Evolutionary conservation across 92 coral and sea anemone genomes (phyloP).

Genomic region (Blastomussa wellsi): DNA sequence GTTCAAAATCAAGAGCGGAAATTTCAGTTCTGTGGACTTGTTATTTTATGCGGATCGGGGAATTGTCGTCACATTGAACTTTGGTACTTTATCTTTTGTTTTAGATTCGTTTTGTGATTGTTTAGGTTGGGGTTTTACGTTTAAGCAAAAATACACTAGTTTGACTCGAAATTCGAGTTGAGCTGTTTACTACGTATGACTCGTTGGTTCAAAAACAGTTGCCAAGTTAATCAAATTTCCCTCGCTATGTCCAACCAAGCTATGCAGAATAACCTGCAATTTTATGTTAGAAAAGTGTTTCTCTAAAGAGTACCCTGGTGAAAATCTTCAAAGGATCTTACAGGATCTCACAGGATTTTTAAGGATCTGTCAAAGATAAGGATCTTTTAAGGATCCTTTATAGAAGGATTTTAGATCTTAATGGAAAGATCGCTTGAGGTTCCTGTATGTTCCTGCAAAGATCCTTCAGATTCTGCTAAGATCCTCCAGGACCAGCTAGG

Average conservation of each 20-base stretch:
- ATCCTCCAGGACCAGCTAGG: too few species aligned
- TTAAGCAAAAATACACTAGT: neutral
- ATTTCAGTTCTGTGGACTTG: neutral
- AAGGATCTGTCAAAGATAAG: too few species aligned
- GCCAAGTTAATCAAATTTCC: neutral
- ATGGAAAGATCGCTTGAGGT: too few species aligned
- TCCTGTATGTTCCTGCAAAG: too few species aligned
- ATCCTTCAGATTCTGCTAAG: too few species aligned
- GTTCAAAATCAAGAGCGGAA: neutral
- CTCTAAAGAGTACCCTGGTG: neutral
- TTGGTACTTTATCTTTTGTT: neutral
- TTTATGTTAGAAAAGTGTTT: neutral
- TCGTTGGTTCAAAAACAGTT: neutral
- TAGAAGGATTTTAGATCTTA: too few species aligned
- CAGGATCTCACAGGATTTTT: too few species aligned
- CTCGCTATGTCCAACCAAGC: neutral
- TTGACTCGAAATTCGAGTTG: neutral
- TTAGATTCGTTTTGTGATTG: neutral
- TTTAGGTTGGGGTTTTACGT: neutral
- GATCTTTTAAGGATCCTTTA: too few species aligned
- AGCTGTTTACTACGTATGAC: neutral
- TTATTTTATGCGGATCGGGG: constrained; percentile 4
- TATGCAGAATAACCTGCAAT: neutral
- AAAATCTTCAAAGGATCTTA: too few species aligned
- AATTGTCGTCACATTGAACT: neutral